Base-by-base conservation (phyloP, 2,797 vertebrate species). In the Enteromius treurensis region DNA sequence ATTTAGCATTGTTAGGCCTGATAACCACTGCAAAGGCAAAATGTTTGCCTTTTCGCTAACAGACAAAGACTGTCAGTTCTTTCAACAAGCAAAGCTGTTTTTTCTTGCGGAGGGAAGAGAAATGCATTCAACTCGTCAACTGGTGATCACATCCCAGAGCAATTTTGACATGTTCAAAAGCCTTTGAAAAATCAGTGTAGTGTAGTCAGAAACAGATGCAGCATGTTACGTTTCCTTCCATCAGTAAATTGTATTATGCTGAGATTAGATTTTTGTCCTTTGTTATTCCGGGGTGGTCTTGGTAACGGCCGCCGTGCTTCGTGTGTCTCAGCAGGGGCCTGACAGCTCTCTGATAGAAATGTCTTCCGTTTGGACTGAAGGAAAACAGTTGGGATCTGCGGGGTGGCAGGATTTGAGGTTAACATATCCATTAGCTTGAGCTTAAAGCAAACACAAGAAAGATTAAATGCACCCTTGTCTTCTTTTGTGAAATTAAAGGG, bases 301-400 rank as follows among this genome's bases (percentile, higher is more conserved):
- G 45, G 71, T 76, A 78, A 83, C 26, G 37, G 74, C 47, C 23
- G 21, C 37, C 21, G 21, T 69, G 75, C 37, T 77, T 77, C 51
- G 21, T 78, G 47, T 83, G 9, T 40, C 51, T 45, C 74, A 69
- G 81, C 81, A 83, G 74, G 81, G 75, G 65, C 70, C 42, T 83
- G 81, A 83, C 81, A 77, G 81, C 65, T 69, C 65, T 83, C 37
- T 83, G 81, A 83, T 83, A 77, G 74, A 77, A 83, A 70, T 70
- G 74, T 83, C 81, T 83, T 62, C 65, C 40, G 19, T 77, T 60
- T 68, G 75, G 64, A 62, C 74, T 15, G 75, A 77, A 58, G 73
- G 47, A 69, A 76, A 76, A 77, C 49, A 77, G 65, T 77, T 68
- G 40, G 49, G 49, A 77, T 83, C 74, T 70, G 64, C 74, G n/a